Base-by-base conservation (phyloP, 64 coral and sea anemone genomes). In the Stichodactyla mertensii region DNA sequence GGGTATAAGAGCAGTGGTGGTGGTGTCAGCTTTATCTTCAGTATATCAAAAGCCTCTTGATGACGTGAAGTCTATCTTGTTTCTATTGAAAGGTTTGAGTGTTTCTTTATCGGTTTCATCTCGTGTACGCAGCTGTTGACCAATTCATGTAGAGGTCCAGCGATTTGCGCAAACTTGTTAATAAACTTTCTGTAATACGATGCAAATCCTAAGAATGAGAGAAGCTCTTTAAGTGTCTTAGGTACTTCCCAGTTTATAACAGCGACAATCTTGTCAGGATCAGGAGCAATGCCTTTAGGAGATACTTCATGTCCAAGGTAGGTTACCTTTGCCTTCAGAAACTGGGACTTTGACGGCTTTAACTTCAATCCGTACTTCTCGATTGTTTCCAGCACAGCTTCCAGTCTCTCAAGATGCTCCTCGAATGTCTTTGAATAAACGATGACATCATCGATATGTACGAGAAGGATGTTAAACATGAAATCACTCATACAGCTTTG, bases 1-100 rank as follows among this genome's bases (percentile, higher is more conserved):
- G 88, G 92, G 80, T 86, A 94, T 15, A 84, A 85, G n/a, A 92
- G 64, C 28, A 92, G 9, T 58, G 91, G 86, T 12, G 85, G 66
- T n/a, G 79, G 71, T 55, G 82, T 93, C 10, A 88, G 87, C 66
- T 79, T 74, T 51, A 54, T 10, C 69, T 93, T 93, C 52, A 87
- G 52, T 55, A 52, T 14, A 9, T 87, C 20, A 87, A 91, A 91
- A 61, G 89, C 71, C 9, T 58, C 78, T 57, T 87, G 74, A 69
- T 82, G 56, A 13, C 83, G 84, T 67, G 19, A 28, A 45, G 28
- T 87, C 89, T 71, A 91, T 20, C 53, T 45, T 18, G 27, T 51
- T 18, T 51, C 19, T 0, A 60, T 83, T 56, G 45, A 15, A 23
- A 77, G 2, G n/a, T 60, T 56, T 0, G 82, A 8, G 1, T 19